phyloP scores from a whole-genome alignment of 2,888 invertebrate species.

The Drosophila incognita region DNA sequence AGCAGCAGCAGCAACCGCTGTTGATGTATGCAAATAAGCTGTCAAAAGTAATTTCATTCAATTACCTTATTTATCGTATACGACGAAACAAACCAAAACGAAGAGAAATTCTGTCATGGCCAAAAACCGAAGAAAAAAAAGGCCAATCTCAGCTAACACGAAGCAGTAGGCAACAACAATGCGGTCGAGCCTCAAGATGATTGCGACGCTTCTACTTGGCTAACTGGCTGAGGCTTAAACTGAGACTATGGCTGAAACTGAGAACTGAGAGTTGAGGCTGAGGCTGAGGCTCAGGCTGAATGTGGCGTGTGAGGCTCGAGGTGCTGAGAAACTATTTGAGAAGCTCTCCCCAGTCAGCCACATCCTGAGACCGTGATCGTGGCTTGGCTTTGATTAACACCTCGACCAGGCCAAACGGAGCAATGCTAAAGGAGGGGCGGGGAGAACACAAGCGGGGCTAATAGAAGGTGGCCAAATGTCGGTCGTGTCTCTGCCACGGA shows the following conservation, averaged over 20 bases:
- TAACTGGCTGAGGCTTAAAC: slow-evolving; percentile 28
- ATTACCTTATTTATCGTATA: slow-evolving; percentile 78
- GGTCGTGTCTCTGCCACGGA: slow-evolving; percentile 70
- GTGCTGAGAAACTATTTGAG: slow-evolving; percentile 40
- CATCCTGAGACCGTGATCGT: slow-evolving; percentile 52
- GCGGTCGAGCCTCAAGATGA: slow-evolving; percentile 52
- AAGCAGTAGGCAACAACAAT: slow-evolving; percentile 35
- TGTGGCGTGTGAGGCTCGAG: slow-evolving; percentile 27
- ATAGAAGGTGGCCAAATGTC: slow-evolving; percentile 72
- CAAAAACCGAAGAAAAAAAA: slow-evolving; percentile 52
- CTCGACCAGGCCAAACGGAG: slow-evolving; percentile 5
- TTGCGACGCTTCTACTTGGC: slow-evolving; percentile 55
- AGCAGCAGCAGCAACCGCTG: slow-evolving; percentile 48
- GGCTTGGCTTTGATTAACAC: slow-evolving; percentile 70
- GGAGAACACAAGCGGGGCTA: slow-evolving; percentile 32
- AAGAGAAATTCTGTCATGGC: slow-evolving; percentile 69
- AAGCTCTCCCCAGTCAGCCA: slow-evolving; percentile 46
- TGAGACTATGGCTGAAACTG: not conserved
- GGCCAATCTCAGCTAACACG: slow-evolving; percentile 26
- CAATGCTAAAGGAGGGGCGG: not conserved
- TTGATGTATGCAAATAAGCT: slow-evolving; percentile 81
- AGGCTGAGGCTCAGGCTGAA: not conserved
- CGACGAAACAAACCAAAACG: slow-evolving; percentile 46
- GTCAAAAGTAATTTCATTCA: slow-evolving; percentile 81
- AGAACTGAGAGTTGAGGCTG: not conserved